Conservation (phyloP, 2,797 vertebrate genomes). For the Esox lucius region DNA sequence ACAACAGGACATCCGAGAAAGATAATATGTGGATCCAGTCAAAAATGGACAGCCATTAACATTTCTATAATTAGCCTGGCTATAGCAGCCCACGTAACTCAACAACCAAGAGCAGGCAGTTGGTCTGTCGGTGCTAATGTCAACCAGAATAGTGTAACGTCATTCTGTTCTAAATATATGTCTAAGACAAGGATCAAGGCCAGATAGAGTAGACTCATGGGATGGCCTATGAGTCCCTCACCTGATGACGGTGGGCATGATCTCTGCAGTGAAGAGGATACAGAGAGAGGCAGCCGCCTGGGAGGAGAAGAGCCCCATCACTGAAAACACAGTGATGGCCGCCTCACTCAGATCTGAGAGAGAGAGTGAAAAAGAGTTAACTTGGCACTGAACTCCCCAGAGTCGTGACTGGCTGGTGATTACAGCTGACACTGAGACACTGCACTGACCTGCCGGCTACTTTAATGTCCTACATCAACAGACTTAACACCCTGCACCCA, state of each 20-base stretch:
- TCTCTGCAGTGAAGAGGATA: constrained; percentile 85
- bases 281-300: constrained; percentile 84
- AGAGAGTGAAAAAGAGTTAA: background rate
- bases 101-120: too few relatives aligned
- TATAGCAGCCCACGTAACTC: too few relatives aligned
- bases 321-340: constrained; percentile 84
- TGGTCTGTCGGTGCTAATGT: too few relatives aligned
- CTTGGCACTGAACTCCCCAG: constrained; percentile 8
- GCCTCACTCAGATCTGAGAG: constrained; percentile 81
- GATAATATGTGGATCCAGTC: background rate
- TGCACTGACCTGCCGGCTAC: constrained; percentile 56
- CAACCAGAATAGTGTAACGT: background rate
- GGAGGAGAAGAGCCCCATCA: constrained; percentile 86
- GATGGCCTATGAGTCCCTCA: constrained; percentile 44
- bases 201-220: background rate
- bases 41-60: background rate
- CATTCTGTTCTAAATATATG: background rate
- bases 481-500: constrained; percentile 42
- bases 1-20: background rate
- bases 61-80: background rate
- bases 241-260: constrained; percentile 88
- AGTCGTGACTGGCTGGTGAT: constrained; percentile 34
- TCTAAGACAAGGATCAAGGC: background rate
- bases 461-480: constrained; percentile 63
- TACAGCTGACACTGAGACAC: constrained; percentile 25